A percentile compares a stretch with the other conserved stretches of the same genome.
These are phyloP conservation scores for Eilema depressum DNA, from an alignment of 2,888 invertebrate species.

Conservation along the genomic window DNA sequence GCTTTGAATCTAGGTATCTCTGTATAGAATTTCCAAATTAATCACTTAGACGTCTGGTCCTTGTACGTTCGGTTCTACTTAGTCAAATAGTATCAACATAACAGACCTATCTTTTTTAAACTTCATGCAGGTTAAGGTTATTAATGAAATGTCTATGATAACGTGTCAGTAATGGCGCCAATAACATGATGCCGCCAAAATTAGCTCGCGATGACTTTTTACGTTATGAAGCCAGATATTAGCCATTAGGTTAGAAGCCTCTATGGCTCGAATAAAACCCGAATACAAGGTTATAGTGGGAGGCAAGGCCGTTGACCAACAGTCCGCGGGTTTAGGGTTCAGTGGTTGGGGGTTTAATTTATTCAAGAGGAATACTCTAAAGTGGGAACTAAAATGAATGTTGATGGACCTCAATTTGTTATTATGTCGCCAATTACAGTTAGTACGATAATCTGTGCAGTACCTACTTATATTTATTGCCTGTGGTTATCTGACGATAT, in stretches of 20 bases:
- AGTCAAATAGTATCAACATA: not conserved
- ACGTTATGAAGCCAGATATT: conserved; percentile 43
- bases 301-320: conserved; percentile 46
- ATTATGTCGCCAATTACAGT: not conserved
- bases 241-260: conserved; percentile 34
- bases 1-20: too few species aligned
- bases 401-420: not conserved
- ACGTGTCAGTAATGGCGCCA: conserved; percentile 42
- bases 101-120: conserved; percentile 5
- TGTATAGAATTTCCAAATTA: too few species aligned
- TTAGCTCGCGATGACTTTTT: conserved; percentile 41
- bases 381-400: conserved; percentile 7
- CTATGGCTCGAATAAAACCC: conserved; percentile 41
- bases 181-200: conserved; percentile 43
- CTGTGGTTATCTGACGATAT: not conserved
- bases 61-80: not conserved
- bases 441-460: not conserved
- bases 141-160: conserved; percentile 43
- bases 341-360: conserved; percentile 4
- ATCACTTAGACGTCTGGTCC: too few species aligned
- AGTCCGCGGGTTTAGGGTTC: conserved; percentile 33
- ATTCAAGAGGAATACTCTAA: conserved; percentile 10
- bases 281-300: conserved; percentile 46
- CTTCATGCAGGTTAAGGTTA: conserved; percentile 11
- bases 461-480: not conserved